These are phyloP conservation scores for Acanthosepion lycidas DNA, from an alignment of 2,888 invertebrate species.

Conservation along the genomic window DNA sequence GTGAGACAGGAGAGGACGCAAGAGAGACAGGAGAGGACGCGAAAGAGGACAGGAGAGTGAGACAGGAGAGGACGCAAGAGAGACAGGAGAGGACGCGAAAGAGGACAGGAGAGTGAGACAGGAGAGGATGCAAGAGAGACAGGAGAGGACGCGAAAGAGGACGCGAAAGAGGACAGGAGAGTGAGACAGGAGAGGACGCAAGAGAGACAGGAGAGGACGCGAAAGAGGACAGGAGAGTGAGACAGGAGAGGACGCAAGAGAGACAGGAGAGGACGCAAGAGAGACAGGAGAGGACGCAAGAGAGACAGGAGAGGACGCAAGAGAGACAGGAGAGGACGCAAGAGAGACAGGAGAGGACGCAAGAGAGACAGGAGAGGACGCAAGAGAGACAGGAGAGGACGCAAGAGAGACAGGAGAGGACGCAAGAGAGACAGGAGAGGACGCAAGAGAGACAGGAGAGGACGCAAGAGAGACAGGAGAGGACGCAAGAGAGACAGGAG, in stretches of 20 bases:
- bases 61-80: neutral
- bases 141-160: neutral
- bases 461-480: neutral
- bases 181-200: neutral
- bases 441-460: neutral
- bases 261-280: neutral
- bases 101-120: neutral
- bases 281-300: neutral
- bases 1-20: neutral
- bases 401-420: neutral
- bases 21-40: neutral
- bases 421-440: neutral
- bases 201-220: neutral
- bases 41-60: neutral
- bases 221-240: neutral
- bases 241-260: neutral
- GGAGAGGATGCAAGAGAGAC: too few relatives aligned
- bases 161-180: neutral
- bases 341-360: neutral
- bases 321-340: neutral
- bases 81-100: neutral
- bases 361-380: neutral
- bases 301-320: neutral
- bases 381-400: neutral
- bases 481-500: neutral